Base-by-base conservation (phyloP, 2,113 vertebrate genomes). In the Stictonetta naevosa region DNA sequence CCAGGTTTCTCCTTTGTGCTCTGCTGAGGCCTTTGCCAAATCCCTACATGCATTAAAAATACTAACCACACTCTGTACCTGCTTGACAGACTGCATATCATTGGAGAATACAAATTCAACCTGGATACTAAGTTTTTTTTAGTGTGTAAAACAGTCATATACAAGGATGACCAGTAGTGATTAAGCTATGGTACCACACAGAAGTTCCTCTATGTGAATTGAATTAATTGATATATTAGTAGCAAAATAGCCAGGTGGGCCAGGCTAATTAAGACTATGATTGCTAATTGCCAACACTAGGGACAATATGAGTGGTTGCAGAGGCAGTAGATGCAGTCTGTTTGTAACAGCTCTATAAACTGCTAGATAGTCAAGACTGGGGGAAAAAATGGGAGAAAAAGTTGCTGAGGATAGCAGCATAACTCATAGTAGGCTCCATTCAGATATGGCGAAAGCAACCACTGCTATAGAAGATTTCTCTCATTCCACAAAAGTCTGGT, bases 151-250 rank as follows among this genome's bases (percentile, higher is more conserved):
- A 86, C 68, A 88, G 69, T 93, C 87, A 75, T 89, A 87, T 44
- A 92, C 59, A 88, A 96, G 89, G 94, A 96, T 97, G 97, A 96
- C 96, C 97, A 95, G 94, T 84, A 97, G 95, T 96, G 95, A 97
- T 96, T 97, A 93, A 96, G 90, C 94, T 92, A 63, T 90, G 75
- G 75, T 93, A 88, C 87, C 95, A 96, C 94, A 92, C 79, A 72
- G 83, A 96, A 95, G 86, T 88, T 95, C 68, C 76, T 98, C 96
- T 68, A 33, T 96, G 96, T 97, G 96, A 97, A 96, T 96, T 97
- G 96, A 97, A 97, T 97, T 98, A 98, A 98, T 98, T 98, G 95
- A 97, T 98, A 96, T 98, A 97, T 98, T 97, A 98, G 97, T 82
- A 97, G 71, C 84, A 97, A 97, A 98, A 96, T 95, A 98, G 93